phyloP scores from a whole-genome alignment of 2,113 vertebrate genomes.

The Hyla sarda region DNA sequence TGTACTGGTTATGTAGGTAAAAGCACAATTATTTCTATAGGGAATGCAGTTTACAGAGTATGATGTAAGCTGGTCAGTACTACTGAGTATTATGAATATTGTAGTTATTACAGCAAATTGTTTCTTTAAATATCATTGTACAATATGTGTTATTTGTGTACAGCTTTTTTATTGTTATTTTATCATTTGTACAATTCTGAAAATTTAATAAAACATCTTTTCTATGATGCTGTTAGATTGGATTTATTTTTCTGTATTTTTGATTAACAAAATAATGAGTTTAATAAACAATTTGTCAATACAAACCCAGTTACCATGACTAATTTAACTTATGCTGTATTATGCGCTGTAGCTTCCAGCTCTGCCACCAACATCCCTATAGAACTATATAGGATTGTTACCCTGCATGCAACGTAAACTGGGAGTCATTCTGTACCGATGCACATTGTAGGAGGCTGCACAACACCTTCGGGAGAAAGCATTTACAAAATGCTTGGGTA shows the following conservation, averaged over 20 bases:
- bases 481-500: too few relatives aligned
- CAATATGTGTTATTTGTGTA: constrained; percentile 47
- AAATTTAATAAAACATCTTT: constrained; percentile 51
- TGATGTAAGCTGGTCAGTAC: constrained; percentile 36
- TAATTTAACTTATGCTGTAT: too few relatives aligned
- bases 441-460: too few relatives aligned
- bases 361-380: too few relatives aligned
- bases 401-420: too few relatives aligned
- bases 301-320: not conserved
- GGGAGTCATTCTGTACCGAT: too few relatives aligned
- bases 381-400: too few relatives aligned
- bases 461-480: too few relatives aligned
- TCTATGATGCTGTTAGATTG: not conserved
- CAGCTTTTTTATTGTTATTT: constrained; percentile 44
- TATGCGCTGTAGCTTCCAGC: too few relatives aligned
- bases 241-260: not conserved
- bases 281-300: not conserved
- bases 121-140: constrained; percentile 40
- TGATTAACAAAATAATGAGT: not conserved
- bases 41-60: constrained; percentile 24
- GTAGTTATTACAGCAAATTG: constrained; percentile 29
- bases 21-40: constrained; percentile 53
- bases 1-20: constrained; percentile 44
- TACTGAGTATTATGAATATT: constrained; percentile 49
- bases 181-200: constrained; percentile 54